phyloP scores from a whole-genome alignment of 2,113 vertebrate species.

The Ciconia maguari region DNA sequence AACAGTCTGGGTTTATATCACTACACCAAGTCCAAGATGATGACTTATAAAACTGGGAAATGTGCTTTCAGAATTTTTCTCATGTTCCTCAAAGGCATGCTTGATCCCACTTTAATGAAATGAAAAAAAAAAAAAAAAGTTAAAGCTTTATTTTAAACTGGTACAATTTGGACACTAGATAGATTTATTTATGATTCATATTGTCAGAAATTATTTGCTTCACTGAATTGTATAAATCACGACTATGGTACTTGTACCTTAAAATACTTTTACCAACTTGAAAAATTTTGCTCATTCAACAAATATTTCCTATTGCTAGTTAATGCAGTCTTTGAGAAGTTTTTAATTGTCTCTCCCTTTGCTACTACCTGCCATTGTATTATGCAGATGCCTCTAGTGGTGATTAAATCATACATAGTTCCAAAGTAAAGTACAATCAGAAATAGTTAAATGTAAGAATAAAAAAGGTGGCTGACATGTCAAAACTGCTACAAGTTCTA shows the following conservation, averaged over 20 bases:
- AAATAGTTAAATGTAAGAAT: neutral
- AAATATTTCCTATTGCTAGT: neutral
- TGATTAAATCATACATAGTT: neutral
- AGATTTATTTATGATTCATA: neutral
- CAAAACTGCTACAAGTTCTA: neutral
- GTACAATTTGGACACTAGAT: neutral
- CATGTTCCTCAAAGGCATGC: neutral
- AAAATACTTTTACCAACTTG: neutral
- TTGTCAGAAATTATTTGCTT: neutral
- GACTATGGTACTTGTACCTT: neutral
- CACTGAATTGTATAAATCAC: neutral
- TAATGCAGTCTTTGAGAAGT: neutral
- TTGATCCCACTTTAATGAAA: neutral
- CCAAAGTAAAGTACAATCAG: neutral
- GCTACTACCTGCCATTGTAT: neutral
- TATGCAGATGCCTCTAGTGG: neutral
- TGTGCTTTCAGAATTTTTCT: neutral
- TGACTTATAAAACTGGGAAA: neutral
- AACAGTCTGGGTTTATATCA: neutral
- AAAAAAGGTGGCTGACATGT: neutral
- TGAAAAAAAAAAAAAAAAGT: neutral
- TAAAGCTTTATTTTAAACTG: neutral
- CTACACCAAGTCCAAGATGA: neutral
- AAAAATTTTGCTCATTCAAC: neutral
- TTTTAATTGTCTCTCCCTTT: neutral